Conservation (phyloP, 2,888 invertebrate genomes). For the Sipha maydis region DNA sequence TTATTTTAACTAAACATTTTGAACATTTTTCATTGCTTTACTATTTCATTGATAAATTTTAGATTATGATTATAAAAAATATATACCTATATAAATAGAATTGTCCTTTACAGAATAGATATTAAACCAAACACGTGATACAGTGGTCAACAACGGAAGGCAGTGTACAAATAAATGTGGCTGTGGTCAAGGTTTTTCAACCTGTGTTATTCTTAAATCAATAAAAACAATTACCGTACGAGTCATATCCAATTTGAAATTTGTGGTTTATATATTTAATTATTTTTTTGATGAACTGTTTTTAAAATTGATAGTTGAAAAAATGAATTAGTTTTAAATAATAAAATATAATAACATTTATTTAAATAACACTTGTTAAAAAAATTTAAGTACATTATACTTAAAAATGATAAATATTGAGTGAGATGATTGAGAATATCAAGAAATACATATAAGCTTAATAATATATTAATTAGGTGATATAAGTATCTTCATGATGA, state of each 20-base stretch:
- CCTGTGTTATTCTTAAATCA: neutral
- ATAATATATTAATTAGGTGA: too few species aligned
- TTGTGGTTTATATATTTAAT: neutral
- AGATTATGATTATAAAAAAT: neutral
- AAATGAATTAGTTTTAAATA: neutral
- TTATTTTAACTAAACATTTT: too few species aligned
- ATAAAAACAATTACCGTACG: neutral
- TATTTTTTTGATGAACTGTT: neutral
- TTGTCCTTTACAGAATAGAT: neutral
- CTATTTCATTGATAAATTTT: neutral
- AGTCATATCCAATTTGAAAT: neutral
- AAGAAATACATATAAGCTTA: too few species aligned
- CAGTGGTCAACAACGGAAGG: slow-evolving; percentile 51
- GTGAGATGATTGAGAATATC: too few species aligned
- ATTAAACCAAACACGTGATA: slow-evolving; percentile 35
- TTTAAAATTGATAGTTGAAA: neutral
- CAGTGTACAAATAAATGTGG: slow-evolving; percentile 41
- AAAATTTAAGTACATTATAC: neutral
- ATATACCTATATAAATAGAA: neutral
- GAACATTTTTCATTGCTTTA: too few species aligned
- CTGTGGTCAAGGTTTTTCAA: slow-evolving; percentile 38
- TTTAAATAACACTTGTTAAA: neutral
- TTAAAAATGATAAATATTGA: too few species aligned
- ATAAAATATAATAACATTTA: neutral
- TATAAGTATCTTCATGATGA: too few species aligned